phyloP scores from a whole-genome alignment of 30 jellyfish, hydroid and myxozoan species.

The Nemopilema nomurai region DNA sequence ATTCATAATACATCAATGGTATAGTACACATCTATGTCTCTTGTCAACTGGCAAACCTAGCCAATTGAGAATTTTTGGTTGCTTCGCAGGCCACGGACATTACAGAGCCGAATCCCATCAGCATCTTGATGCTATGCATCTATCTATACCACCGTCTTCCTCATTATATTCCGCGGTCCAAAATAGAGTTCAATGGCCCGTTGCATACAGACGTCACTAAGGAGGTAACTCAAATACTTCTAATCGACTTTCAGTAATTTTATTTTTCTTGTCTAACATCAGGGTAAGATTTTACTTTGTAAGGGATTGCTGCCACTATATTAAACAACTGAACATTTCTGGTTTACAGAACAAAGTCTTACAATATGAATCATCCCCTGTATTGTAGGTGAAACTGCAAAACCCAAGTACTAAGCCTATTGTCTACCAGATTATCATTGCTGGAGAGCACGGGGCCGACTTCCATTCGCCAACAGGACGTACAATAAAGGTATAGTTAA shows the following conservation, averaged over 20 bases:
- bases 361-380: not conserved
- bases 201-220: constrained; percentile 79
- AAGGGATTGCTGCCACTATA: no score
- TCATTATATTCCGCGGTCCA: constrained; percentile 75
- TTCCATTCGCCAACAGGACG: constrained; percentile 65
- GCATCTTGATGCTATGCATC: constrained; percentile 72
- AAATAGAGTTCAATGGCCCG: constrained; percentile 67
- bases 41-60: not conserved
- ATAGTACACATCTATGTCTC: no score
- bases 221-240: no score
- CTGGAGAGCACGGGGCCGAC: constrained; percentile 77
- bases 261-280: no score
- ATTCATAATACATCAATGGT: no score
- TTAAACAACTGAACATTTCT: no score
- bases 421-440: constrained; percentile 68
- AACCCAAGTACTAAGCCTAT: constrained; percentile 95
- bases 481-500: constrained; percentile 60
- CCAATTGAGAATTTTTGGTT: not conserved
- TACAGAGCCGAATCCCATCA: constrained; percentile 88
- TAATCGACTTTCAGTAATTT: no score
- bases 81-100: constrained; percentile 90
- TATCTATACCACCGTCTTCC: constrained; percentile 87
- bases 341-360: no score
- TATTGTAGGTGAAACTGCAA: constrained; percentile 77
- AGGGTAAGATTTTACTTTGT: no score